Evolutionary conservation across 2,113 vertebrate species (phyloP).

Genomic region (Alethe castanea): DNA sequence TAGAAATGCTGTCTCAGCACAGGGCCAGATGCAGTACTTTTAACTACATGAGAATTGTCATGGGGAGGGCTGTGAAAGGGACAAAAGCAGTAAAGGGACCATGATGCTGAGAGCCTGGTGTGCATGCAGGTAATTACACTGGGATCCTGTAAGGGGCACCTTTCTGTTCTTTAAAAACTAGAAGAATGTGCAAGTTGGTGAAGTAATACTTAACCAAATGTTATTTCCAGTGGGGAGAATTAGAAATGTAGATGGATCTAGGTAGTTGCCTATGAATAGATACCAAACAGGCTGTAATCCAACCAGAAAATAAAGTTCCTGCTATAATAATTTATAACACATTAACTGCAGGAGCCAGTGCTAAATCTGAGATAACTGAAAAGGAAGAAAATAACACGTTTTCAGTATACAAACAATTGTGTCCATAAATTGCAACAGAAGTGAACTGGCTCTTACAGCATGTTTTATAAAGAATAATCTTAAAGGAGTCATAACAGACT

Average conservation of each 20-base stretch:
- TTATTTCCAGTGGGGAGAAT: neutral
- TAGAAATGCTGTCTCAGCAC: neutral
- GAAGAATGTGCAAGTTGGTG: neutral
- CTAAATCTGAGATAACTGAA: neutral
- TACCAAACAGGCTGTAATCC: neutral
- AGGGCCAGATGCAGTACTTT: neutral
- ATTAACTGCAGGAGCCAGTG: neutral
- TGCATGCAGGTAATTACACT: neutral
- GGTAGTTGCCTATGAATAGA: neutral
- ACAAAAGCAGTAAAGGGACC: neutral
- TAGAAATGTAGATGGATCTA: neutral
- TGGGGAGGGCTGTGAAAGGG: neutral
- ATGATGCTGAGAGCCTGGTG: neutral
- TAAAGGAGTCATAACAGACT: neutral
- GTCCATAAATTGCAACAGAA: neutral
- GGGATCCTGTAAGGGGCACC: neutral
- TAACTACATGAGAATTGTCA: neutral
- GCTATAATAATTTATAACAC: neutral
- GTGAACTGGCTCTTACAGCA: neutral
- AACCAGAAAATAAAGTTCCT: slow-evolving; percentile 1
- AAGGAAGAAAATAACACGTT: neutral
- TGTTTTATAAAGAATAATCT: neutral
- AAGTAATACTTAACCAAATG: neutral
- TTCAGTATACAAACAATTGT: neutral
- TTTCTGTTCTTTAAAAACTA: neutral